Conservation (phyloP, 2,797 vertebrate species). For the Ceryle rudis region DNA sequence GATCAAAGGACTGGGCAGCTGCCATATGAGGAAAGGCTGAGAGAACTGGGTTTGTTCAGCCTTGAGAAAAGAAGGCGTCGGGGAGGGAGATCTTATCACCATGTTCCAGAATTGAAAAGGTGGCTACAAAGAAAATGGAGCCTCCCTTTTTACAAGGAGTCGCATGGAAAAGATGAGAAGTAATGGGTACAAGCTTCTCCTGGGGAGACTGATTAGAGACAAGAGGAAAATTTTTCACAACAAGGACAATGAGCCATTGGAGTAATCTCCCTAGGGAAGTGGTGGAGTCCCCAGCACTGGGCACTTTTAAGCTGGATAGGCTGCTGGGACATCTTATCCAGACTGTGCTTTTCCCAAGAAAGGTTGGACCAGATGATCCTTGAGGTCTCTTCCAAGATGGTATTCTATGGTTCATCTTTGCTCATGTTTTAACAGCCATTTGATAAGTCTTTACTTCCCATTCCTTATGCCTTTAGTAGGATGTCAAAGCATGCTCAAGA, state of each 20-base stretch:
- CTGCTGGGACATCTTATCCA: neutral
- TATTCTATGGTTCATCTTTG: neutral
- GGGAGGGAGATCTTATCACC: neutral
- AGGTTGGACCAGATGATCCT: neutral
- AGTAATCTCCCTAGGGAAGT: neutral
- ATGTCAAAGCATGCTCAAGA: neutral
- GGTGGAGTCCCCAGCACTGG: neutral
- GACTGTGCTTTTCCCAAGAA: neutral
- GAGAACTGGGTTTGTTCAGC: no score
- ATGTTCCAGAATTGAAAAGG: neutral
- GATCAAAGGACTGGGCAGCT: no score
- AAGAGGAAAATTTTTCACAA: neutral
- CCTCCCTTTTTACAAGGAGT: neutral
- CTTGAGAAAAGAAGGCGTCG: no score
- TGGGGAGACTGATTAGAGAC: no score
- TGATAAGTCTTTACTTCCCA: neutral
- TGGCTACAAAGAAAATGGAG: neutral
- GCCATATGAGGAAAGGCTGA: no score
- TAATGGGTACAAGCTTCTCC: neutral
- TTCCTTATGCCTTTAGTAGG: neutral
- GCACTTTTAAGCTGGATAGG: neutral
- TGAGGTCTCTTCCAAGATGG: neutral
- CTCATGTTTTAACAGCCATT: conserved; percentile 10
- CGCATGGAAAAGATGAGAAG: neutral
- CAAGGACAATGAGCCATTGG: neutral